Percentiles rank a stretch among this genome's conserved stretches.
Evolutionary conservation across 2,113 vertebrate species (phyloP).

Genomic region (Aegithalos caudatus): DNA sequence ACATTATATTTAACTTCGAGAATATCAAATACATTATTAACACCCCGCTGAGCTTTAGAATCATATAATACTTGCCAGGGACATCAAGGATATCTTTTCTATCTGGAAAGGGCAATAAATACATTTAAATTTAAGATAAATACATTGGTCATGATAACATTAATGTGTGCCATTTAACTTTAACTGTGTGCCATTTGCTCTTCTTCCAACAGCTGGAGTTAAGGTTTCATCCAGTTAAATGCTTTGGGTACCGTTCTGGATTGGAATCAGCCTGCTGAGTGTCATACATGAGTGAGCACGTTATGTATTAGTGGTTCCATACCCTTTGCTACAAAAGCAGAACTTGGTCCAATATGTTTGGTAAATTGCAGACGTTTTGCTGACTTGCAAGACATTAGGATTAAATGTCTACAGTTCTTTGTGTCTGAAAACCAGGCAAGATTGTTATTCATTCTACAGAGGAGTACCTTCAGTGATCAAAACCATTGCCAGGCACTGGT

Average conservation of each 20-base stretch:
- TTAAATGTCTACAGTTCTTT: background rate
- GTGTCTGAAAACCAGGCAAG: background rate
- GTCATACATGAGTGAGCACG: fast-evolving
- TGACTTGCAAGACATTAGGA: background rate
- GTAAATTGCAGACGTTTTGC: background rate
- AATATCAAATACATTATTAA: background rate
- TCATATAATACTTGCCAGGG: background rate
- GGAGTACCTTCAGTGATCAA: background rate
- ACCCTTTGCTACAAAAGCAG: background rate
- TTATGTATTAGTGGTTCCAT: background rate
- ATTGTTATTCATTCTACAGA: background rate
- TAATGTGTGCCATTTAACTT: background rate
- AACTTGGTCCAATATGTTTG: background rate
- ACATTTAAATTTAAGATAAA: background rate
- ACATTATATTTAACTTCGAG: background rate
- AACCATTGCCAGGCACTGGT: background rate
- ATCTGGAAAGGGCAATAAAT: background rate
- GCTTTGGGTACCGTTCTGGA: background rate
- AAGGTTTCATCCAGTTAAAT: background rate
- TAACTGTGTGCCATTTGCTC: background rate
- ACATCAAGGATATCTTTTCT: background rate
- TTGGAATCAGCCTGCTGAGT: background rate
- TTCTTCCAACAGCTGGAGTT: background rate
- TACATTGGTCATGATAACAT: background rate
- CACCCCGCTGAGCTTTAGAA: background rate